Conservation (phyloP, 2,888 invertebrate species). For the Coelinius sp. region DNA sequence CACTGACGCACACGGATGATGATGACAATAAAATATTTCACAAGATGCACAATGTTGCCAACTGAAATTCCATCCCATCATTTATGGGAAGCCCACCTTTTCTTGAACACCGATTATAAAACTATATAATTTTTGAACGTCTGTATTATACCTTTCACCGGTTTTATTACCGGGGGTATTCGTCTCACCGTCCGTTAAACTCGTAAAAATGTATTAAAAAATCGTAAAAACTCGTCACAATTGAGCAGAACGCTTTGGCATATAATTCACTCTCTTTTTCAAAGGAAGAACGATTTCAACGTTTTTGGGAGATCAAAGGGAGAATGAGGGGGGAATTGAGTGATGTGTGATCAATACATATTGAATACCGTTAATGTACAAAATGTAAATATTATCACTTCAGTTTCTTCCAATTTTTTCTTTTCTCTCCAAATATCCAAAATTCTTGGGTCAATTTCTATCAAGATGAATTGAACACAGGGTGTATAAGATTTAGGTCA, state of each 20-base stretch:
- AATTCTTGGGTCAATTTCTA: too few relatives aligned
- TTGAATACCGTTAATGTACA: too few relatives aligned
- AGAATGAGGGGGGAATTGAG: neutral
- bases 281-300: neutral
- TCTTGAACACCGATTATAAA: neutral
- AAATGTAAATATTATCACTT: too few relatives aligned
- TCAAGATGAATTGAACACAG: too few relatives aligned
- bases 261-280: neutral
- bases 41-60: neutral
- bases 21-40: neutral
- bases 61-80: slow-evolving; percentile 1
- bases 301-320: neutral
- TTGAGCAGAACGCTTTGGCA: neutral
- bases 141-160: neutral
- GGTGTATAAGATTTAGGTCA: neutral
- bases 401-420: too few relatives aligned
- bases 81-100: neutral
- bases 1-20: neutral
- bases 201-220: slow-evolving; percentile 11
- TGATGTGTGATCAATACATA: neutral
- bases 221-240: slow-evolving; percentile 16
- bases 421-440: too few relatives aligned
- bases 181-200: neutral
- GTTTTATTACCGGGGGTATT: slow-evolving; percentile 15
- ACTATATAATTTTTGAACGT: neutral